These are phyloP conservation scores for Nothura maculosa DNA, from an alignment of 2,797 vertebrate genomes.

Conservation along the genomic window DNA sequence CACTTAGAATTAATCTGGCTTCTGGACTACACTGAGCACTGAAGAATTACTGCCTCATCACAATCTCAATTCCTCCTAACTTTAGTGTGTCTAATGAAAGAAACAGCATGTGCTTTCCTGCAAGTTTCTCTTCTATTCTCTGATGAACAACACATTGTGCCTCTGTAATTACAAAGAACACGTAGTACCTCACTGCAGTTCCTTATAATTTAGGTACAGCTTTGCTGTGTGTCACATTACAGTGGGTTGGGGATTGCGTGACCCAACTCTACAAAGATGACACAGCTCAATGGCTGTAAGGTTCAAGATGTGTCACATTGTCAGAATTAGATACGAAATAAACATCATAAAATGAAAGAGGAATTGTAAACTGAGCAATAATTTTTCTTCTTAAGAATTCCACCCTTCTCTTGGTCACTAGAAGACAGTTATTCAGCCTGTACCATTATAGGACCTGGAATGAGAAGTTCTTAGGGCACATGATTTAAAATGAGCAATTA, in stretches of 20 bases:
- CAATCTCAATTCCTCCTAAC: background rate
- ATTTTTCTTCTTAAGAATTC: background rate
- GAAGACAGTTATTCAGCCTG: background rate
- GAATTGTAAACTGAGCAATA: background rate
- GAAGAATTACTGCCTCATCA: background rate
- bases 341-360: background rate
- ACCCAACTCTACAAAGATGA: too few relatives aligned
- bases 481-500: background rate
- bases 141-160: too few relatives aligned
- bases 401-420: background rate
- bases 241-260: background rate
- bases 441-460: background rate
- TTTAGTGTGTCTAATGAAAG: background rate
- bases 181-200: background rate
- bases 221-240: background rate
- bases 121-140: too few relatives aligned
- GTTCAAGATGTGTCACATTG: background rate
- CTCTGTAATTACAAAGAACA: too few relatives aligned
- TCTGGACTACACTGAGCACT: background rate
- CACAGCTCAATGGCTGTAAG: background rate
- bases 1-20: background rate
- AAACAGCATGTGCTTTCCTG: too few relatives aligned
- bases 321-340: background rate
- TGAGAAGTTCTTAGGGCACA: background rate
- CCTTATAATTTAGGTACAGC: background rate